A percentile compares a stretch with the other conserved stretches of the same genome.
Conservation (phyloP, 2,888 invertebrate species). For the Stomorhina lunata region DNA sequence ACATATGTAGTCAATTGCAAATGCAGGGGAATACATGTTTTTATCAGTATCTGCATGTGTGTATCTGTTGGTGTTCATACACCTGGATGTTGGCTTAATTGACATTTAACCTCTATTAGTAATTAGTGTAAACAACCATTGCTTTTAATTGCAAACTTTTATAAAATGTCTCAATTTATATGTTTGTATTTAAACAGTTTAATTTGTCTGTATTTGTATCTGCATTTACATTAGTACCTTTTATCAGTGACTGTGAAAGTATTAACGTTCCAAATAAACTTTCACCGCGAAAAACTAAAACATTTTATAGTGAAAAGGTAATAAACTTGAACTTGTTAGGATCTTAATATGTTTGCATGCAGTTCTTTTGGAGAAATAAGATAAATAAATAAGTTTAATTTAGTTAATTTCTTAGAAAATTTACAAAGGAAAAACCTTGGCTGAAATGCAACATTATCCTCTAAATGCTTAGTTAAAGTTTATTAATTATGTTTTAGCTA, state of each 20-base stretch:
- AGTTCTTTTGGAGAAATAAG: too few relatives aligned
- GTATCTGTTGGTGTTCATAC: neutral
- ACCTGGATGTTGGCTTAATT: conserved; percentile 34
- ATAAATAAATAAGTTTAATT: too few relatives aligned
- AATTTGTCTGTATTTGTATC: too few relatives aligned
- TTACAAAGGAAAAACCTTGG: too few relatives aligned
- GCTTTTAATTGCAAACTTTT: conserved; percentile 42
- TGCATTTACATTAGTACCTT: too few relatives aligned
- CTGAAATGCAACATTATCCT: too few relatives aligned
- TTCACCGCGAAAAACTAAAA: neutral
- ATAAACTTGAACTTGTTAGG: conserved; percentile 27
- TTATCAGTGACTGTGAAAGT: too few relatives aligned
- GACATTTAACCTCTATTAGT: conserved; percentile 60
- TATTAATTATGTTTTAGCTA: too few relatives aligned
- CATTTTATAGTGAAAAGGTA: neutral
- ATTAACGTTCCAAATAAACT: neutral
- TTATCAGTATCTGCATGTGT: neutral
- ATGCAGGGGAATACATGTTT: conserved; percentile 7
- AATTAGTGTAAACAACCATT: conserved; percentile 59
- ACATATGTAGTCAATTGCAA: neutral
- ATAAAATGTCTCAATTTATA: conserved; percentile 23
- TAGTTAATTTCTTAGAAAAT: too few relatives aligned
- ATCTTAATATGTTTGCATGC: too few relatives aligned
- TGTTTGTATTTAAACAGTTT: neutral
- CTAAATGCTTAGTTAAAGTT: too few relatives aligned